Evolutionary conservation across 2,113 vertebrate species (phyloP).

Genomic region (Archocentrus centrarchus): DNA sequence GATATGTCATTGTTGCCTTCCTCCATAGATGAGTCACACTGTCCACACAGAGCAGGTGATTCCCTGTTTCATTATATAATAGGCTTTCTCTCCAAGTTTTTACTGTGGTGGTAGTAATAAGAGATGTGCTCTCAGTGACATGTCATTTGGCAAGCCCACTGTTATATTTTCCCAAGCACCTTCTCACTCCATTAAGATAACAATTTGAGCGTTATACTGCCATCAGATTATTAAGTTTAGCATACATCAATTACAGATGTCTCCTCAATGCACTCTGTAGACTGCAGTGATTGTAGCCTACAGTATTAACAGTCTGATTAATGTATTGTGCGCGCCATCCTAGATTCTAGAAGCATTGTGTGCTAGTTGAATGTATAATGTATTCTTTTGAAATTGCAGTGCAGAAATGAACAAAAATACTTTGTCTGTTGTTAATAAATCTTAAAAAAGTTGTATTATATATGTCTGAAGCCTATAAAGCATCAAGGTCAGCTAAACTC

Average conservation of each 20-base stretch:
- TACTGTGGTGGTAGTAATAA: background rate
- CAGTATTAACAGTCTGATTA: background rate
- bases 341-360: background rate
- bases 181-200: slow-evolving; percentile 5
- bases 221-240: background rate
- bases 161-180: slow-evolving; percentile 3
- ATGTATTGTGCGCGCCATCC: background rate
- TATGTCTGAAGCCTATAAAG: background rate
- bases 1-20: background rate
- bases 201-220: background rate
- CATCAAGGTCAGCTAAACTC: background rate
- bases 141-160: background rate
- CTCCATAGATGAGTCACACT: background rate
- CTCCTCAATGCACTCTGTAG: background rate
- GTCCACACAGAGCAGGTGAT: slow-evolving; percentile 11
- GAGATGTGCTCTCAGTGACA: background rate
- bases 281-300: background rate
- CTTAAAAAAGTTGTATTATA: background rate
- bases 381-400: background rate
- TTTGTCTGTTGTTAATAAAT: background rate
- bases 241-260: background rate
- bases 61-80: slow-evolving; percentile 9
- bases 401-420: background rate
- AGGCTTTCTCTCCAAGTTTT: slow-evolving; percentile 22
- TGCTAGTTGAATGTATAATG: rapidly evolving